phyloP scores from a whole-genome alignment of 2,888 invertebrate genomes.

The Cryptus armator region DNA sequence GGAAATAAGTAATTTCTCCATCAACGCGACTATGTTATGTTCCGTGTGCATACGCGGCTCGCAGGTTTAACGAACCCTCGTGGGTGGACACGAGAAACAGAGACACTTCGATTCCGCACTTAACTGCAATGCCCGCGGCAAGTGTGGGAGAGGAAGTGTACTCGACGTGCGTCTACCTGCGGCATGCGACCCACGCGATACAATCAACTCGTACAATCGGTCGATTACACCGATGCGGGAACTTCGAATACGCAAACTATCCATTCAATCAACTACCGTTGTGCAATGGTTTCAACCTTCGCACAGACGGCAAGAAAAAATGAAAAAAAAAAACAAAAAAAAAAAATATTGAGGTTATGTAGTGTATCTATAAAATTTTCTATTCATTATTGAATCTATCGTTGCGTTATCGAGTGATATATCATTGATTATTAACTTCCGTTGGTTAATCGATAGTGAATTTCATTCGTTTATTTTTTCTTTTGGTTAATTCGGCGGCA shows the following conservation, averaged over 20 bases:
- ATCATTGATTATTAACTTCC: no score
- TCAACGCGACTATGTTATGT: conserved; percentile 69
- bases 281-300: background rate
- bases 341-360: no score
- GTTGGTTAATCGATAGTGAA: background rate
- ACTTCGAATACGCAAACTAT: background rate
- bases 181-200: conserved; percentile 25
- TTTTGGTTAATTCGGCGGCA: no score
- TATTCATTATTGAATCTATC: no score
- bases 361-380: no score
- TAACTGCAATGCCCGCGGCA: background rate
- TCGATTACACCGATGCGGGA: conserved; percentile 23
- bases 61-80: conserved; percentile 62
- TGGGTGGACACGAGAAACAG: conserved; percentile 40
- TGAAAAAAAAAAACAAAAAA: no score
- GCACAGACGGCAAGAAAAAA: background rate
- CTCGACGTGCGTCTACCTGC: conserved; percentile 40
- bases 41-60: conserved; percentile 62
- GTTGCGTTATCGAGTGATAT: no score
- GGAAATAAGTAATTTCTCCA: conserved; percentile 81
- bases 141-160: conserved; percentile 47
- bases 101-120: conserved; percentile 48
- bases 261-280: conserved; percentile 2
- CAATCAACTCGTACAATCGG: conserved; percentile 16
- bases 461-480: background rate